Evolutionary conservation across 2,113 vertebrate species (phyloP).

Genomic region (Otis tarda): DNA sequence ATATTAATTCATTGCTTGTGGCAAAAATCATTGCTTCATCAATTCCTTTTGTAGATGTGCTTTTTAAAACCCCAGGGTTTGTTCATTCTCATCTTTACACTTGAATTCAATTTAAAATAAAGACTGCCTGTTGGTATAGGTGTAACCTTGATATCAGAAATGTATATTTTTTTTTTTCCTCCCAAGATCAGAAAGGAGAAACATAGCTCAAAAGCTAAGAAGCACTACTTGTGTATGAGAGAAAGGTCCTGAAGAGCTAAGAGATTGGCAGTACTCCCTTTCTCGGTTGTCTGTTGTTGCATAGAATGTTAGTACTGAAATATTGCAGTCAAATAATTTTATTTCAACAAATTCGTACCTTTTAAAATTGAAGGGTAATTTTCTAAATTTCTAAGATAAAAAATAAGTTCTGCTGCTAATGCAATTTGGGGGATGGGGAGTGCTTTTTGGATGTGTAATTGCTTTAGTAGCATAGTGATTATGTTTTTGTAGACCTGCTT

Average conservation of each 20-base stretch:
- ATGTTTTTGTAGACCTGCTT: background rate
- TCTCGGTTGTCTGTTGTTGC: background rate
- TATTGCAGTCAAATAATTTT: background rate
- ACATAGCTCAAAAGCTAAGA: background rate
- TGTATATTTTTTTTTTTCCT: rapidly evolving
- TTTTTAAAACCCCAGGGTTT: background rate
- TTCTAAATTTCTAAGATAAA: background rate
- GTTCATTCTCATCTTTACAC: background rate
- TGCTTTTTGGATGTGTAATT: background rate
- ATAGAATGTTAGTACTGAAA: background rate
- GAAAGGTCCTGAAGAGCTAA: background rate
- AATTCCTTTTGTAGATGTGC: background rate
- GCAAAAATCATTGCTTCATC: background rate
- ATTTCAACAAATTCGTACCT: background rate
- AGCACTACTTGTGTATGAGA: background rate
- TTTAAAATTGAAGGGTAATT: background rate
- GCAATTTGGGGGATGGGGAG: background rate
- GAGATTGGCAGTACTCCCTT: background rate
- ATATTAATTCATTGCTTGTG: background rate
- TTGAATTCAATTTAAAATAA: background rate
- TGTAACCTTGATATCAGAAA: background rate
- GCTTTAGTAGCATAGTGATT: background rate
- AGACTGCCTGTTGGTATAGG: background rate
- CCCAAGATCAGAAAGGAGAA: background rate
- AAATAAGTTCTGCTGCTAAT: background rate